A percentile compares a stretch with the other conserved stretches of the same genome.
phyloP scores from a whole-genome alignment of 2,888 invertebrate genomes.

The Barypeithes pellucidus region DNA sequence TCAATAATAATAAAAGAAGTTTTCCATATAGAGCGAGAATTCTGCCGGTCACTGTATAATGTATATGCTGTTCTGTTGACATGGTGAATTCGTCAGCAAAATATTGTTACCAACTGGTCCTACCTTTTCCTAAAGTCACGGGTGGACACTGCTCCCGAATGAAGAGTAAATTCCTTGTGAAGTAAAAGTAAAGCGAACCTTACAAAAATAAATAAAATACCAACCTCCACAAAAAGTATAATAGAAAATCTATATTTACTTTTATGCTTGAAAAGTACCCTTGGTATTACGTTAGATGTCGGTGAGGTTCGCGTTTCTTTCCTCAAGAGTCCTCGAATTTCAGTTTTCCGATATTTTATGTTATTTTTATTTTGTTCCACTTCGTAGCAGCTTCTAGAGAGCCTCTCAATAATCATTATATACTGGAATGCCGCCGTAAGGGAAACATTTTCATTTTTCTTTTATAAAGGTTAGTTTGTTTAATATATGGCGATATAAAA shows the following conservation, averaged over 20 bases:
- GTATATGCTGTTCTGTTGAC: too few species aligned
- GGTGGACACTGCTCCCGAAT: too few species aligned
- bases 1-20: too few species aligned
- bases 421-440: not conserved
- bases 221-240: not conserved
- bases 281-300: not conserved
- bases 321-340: not conserved
- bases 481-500: not conserved
- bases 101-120: too few species aligned
- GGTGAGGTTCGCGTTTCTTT: slow-evolving; percentile 1
- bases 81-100: too few species aligned
- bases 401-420: not conserved
- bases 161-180: too few species aligned
- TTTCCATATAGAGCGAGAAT: too few species aligned
- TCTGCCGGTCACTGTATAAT: too few species aligned
- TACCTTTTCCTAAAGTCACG: too few species aligned
- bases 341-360: not conserved
- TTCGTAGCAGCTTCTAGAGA: not conserved
- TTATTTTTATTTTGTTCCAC: not conserved
- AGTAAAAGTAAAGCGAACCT: not conserved
- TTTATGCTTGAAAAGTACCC: not conserved
- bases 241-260: not conserved
- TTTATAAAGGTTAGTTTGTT: not conserved
- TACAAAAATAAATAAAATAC: not conserved
- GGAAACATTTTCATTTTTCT: too few species aligned